phyloP scores from a whole-genome alignment of 2,113 vertebrate species.

The Octodon degus region DNA sequence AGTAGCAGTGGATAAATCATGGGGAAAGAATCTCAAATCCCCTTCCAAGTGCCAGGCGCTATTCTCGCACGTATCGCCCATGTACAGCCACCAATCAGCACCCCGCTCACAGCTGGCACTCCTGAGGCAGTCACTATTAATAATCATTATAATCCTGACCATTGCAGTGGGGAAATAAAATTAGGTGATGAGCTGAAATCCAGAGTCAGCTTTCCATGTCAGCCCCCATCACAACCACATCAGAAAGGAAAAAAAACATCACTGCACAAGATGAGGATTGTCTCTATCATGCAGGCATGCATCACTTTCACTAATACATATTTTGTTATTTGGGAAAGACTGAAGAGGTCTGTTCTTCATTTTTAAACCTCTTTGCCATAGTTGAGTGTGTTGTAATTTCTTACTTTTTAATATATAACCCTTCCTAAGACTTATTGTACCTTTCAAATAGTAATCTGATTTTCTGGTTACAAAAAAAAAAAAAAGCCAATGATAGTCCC shows the following conservation, averaged over 20 bases:
- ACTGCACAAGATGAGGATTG: not conserved
- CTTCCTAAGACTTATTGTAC: slow-evolving; percentile 7
- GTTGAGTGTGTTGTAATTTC: not conserved
- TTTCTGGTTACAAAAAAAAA: not conserved
- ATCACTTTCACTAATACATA: not conserved
- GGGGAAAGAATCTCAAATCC: slow-evolving; percentile 35
- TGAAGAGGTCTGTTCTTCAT: not conserved
- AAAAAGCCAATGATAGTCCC: not conserved
- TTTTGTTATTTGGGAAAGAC: not conserved
- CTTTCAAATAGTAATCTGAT: not conserved
- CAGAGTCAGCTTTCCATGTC: not conserved
- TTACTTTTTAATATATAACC: not conserved
- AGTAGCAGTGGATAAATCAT: not conserved
- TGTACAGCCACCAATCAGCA: not conserved
- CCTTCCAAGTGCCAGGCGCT: not conserved
- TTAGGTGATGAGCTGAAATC: slow-evolving; percentile 50
- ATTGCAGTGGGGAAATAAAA: slow-evolving; percentile 43
- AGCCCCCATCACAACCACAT: not conserved
- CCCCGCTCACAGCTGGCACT: not conserved
- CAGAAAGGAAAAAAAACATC: not conserved
- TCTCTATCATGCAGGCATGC: not conserved
- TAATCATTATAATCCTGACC: slow-evolving; percentile 19
- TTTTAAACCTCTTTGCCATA: not conserved
- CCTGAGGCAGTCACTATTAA: slow-evolving; percentile 38
- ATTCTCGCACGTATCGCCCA: not conserved